Conservation (phyloP, 2,113 vertebrate species). For the Entomyzon cyanotis region DNA sequence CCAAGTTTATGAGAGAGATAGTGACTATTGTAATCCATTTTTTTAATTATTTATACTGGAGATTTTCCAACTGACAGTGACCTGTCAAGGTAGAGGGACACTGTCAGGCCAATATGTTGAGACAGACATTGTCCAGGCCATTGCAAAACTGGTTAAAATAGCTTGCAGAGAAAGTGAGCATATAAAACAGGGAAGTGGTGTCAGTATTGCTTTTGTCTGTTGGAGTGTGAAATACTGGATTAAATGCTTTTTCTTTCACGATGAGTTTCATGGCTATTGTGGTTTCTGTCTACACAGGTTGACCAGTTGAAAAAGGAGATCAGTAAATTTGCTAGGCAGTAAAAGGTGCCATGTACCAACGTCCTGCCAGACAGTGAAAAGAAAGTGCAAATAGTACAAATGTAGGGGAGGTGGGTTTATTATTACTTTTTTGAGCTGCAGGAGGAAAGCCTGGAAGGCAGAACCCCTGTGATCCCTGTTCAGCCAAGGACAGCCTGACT, state of each 20-base stretch:
- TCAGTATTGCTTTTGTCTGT: neutral
- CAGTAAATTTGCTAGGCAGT: neutral
- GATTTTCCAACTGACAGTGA: neutral
- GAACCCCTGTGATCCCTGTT: neutral
- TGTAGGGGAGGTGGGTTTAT: fast-evolving
- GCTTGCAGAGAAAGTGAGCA: neutral
- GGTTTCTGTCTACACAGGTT: neutral
- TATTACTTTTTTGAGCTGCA: neutral
- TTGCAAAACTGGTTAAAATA: neutral
- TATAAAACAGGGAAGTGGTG: neutral
- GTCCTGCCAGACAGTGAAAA: neutral
- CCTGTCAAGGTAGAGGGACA: neutral
- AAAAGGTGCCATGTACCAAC: neutral
- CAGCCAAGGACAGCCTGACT: neutral
- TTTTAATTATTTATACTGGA: neutral
- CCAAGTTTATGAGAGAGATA: neutral
- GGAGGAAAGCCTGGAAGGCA: neutral
- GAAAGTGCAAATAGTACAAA: neutral
- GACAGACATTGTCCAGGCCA: neutral
- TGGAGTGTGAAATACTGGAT: neutral
- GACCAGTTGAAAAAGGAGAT: neutral
- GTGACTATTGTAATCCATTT: neutral
- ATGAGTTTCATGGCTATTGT: neutral
- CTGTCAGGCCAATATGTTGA: neutral
- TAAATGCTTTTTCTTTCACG: neutral